Percentiles rank a stretch among this genome's conserved stretches.
Evolutionary conservation across 2,113 vertebrate genomes (phyloP).

Genomic region (Murina feae): DNA sequence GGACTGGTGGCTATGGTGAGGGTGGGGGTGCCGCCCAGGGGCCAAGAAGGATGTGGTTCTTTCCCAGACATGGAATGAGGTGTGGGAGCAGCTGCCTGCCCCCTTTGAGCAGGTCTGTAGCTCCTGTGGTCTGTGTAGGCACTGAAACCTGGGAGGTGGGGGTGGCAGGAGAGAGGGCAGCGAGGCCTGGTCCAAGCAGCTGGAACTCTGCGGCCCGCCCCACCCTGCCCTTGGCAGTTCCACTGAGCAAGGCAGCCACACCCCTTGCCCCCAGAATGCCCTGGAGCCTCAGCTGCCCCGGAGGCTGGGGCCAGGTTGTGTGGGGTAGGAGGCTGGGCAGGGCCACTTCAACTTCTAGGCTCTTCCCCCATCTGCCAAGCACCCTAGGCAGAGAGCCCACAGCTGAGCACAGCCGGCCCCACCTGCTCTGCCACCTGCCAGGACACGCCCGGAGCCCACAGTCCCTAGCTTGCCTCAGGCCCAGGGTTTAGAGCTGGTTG

Average conservation of each 20-base stretch:
- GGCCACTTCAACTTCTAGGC: conserved; percentile 18
- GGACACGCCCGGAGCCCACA: background rate
- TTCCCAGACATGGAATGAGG: background rate
- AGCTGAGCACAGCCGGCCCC: background rate
- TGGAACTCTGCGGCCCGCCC: background rate
- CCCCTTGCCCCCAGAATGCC: conserved; percentile 21
- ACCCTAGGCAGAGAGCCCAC: conserved; percentile 18
- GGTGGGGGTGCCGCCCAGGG: background rate
- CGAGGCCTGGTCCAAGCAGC: background rate
- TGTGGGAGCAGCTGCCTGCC: background rate
- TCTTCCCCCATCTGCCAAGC: background rate
- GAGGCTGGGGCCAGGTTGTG: background rate
- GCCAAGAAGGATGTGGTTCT: background rate
- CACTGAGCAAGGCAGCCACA: conserved; percentile 10
- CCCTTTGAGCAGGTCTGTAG: background rate
- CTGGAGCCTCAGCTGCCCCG: background rate
- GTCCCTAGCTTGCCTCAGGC: background rate
- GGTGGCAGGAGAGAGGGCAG: background rate
- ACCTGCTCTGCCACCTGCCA: background rate
- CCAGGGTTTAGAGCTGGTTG: background rate
- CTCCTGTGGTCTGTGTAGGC: background rate
- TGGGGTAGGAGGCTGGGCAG: conserved; percentile 40
- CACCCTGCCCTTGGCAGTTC: conserved; percentile 29
- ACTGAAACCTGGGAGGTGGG: background rate
- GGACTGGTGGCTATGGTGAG: background rate